Conservation (phyloP, 2,113 vertebrate species). For the sheep (Ovis aries) region DNA sequence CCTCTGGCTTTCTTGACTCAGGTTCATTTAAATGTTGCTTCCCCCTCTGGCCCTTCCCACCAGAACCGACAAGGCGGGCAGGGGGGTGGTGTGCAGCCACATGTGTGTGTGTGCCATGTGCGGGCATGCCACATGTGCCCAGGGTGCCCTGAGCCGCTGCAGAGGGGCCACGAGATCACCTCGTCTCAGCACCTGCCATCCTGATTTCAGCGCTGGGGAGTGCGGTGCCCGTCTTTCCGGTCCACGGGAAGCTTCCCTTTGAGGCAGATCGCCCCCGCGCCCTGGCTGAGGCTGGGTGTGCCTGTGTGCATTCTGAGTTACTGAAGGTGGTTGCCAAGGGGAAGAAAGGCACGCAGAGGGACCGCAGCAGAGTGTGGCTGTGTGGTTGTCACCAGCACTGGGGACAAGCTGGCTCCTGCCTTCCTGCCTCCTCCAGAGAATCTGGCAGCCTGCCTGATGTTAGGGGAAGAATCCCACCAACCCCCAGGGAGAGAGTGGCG, state of each 20-base stretch:
- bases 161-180: accelerated
- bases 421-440: not conserved
- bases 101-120: accelerated
- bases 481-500: not conserved
- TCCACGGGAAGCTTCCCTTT: not conserved
- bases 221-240: not conserved
- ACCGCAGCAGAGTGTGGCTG: accelerated
- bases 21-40: not conserved
- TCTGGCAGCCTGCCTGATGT: accelerated
- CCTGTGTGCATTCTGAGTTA: not conserved
- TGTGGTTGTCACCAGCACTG: not conserved
- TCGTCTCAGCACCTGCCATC: not conserved
- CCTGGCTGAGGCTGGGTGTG: not conserved
- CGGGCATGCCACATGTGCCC: accelerated
- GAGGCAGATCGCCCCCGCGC: not conserved
- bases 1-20: not conserved
- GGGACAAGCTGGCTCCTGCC: not conserved
- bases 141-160: accelerated
- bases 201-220: not conserved
- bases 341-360: not conserved
- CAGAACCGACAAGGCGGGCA: not conserved
- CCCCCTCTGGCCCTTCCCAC: not conserved
- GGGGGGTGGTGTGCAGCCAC: accelerated
- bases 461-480: accelerated
- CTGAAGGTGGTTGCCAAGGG: not conserved